Conservation (phyloP, 2,888 invertebrate species). For the Phyllotreta cruciferae region DNA sequence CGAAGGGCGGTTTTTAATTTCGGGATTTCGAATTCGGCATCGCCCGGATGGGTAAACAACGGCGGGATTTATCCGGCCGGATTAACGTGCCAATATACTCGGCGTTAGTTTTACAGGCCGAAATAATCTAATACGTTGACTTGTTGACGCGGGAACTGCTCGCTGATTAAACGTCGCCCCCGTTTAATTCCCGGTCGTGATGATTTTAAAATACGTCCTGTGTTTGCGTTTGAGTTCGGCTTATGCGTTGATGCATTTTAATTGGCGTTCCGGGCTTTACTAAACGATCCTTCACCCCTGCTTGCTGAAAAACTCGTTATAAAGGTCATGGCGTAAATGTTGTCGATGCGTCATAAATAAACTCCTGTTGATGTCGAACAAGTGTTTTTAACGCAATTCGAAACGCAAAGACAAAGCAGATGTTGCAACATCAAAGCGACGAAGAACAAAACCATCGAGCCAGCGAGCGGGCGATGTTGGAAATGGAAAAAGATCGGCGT, state of each 20-base stretch:
- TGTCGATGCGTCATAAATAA: too few species aligned
- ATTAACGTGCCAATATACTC: slow-evolving; percentile 40
- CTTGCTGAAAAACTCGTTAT: too few species aligned
- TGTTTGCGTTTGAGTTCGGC: too few species aligned
- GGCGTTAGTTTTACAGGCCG: slow-evolving; percentile 28
- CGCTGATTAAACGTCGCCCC: too few species aligned
- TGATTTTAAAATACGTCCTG: too few species aligned
- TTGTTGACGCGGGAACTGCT: too few species aligned
- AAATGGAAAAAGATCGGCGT: not conserved
- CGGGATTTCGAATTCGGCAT: slow-evolving; percentile 10
- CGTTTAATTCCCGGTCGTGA: too few species aligned
- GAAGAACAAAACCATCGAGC: not conserved
- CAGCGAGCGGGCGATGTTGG: not conserved
- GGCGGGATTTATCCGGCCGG: slow-evolving; percentile 12
- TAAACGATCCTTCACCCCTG: too few species aligned
- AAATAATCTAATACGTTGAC: too few species aligned
- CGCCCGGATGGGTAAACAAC: slow-evolving; percentile 6
- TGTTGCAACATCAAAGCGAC: not conserved
- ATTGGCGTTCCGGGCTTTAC: too few species aligned
- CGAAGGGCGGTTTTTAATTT: slow-evolving; percentile 55
- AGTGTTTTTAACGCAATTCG: slow-evolving; percentile 4
- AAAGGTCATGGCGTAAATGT: too few species aligned
- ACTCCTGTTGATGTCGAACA: not conserved
- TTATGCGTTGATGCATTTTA: too few species aligned
- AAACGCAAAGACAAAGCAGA: slow-evolving; percentile 1